phyloP scores from a whole-genome alignment of 2,888 invertebrate species.

The Agrotis exclamationis region DNA sequence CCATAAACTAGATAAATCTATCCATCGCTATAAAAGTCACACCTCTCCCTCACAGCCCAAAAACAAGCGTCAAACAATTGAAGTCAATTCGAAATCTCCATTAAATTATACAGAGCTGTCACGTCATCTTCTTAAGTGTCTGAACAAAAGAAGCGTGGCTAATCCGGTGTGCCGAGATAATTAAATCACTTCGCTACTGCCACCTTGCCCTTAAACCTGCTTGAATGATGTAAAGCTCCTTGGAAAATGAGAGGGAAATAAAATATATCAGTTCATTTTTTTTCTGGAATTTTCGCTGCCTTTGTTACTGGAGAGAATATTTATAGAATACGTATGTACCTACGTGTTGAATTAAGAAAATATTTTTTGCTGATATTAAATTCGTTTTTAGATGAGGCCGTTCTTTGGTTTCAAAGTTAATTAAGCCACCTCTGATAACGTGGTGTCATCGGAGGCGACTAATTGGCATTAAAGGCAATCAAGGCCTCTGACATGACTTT shows the following conservation, averaged over 20 bases:
- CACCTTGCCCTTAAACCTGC: slow-evolving; percentile 53
- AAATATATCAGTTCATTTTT: slow-evolving; percentile 31
- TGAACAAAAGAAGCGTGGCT: slow-evolving; percentile 71
- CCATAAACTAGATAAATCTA: too few species aligned
- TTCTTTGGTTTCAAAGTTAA: too few species aligned
- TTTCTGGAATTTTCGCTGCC: neutral
- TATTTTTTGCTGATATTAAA: too few species aligned
- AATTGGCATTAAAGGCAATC: too few species aligned
- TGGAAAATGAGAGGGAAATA: slow-evolving; percentile 52
- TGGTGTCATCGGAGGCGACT: too few species aligned
- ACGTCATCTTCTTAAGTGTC: slow-evolving; percentile 65
- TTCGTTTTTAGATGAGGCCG: too few species aligned
- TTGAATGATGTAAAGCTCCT: slow-evolving; percentile 59
- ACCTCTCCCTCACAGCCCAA: neutral
- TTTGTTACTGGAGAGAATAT: neutral
- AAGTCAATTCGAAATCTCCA: slow-evolving; percentile 45
- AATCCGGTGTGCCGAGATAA: slow-evolving; percentile 74
- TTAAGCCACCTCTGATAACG: too few species aligned
- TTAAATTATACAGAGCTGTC: slow-evolving; percentile 63
- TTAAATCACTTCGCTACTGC: slow-evolving; percentile 72
- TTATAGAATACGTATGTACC: neutral
- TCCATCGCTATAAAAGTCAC: too few species aligned
- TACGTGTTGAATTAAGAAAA: neutral
- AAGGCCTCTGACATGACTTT: too few species aligned
- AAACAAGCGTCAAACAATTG: slow-evolving; percentile 44